These are phyloP conservation scores for Brienomyrus longianalis DNA, from an alignment of 2,113 vertebrate species.

Conservation along the genomic window DNA sequence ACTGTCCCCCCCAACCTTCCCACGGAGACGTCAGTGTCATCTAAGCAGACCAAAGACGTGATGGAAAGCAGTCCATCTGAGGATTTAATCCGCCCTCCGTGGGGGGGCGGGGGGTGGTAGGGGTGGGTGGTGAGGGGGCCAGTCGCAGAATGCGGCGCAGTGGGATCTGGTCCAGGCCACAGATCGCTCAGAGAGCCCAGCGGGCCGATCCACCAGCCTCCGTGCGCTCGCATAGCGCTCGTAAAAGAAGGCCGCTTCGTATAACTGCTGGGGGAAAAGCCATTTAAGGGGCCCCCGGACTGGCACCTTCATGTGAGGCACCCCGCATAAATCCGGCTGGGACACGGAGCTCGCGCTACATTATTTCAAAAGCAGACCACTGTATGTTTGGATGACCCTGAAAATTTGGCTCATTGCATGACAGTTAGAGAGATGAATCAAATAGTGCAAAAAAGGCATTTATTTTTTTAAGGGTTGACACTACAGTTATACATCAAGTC, in stretches of 20 bases:
- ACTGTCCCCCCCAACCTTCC: not conserved
- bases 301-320: not conserved
- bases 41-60: not conserved
- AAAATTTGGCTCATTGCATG: not conserved
- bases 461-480: not conserved
- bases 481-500: not conserved
- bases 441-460: not conserved
- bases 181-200: not conserved
- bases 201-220: not conserved
- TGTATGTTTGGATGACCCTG: slow-evolving; percentile 10
- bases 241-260: not conserved
- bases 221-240: not conserved
- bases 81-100: slow-evolving; percentile 20
- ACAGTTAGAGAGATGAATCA: slow-evolving; percentile 1
- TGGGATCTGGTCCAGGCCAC: slow-evolving; percentile 24
- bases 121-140: slow-evolving; percentile 19
- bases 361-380: slow-evolving; percentile 10
- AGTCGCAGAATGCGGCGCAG: not conserved
- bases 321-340: not conserved
- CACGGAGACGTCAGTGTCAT: not conserved
- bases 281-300: not conserved
- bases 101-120: slow-evolving; percentile 3
- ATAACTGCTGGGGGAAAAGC: slow-evolving; percentile 17
- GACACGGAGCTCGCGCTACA: not conserved
- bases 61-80: slow-evolving; percentile 4